A percentile compares a stretch with the other conserved stretches of the same genome.
Evolutionary conservation across 2,113 vertebrate genomes (phyloP).

Genomic region (Sinocyclocheilus maitianheensis): DNA sequence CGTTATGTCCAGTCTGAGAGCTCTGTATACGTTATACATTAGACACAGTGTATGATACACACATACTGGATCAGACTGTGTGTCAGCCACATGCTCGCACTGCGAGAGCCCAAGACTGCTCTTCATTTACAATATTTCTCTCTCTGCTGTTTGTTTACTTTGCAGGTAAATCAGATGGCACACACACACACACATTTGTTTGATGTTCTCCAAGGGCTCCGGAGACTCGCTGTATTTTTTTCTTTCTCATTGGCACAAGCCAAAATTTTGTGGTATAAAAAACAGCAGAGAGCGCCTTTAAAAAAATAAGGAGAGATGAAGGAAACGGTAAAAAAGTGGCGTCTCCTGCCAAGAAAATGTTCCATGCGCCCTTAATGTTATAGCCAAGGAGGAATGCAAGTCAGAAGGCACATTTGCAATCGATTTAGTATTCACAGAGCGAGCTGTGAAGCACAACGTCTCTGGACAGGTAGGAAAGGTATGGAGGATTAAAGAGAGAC

Average conservation of each 20-base stretch:
- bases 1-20: slow-evolving; percentile 38
- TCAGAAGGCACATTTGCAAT: slow-evolving; percentile 59
- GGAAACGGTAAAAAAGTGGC: slow-evolving; percentile 27
- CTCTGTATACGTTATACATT: slow-evolving; percentile 23
- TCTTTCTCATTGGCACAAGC: slow-evolving; percentile 14
- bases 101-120: neutral
- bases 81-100: slow-evolving; percentile 6
- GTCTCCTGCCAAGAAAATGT: slow-evolving; percentile 59
- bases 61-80: slow-evolving; percentile 15
- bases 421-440: slow-evolving; percentile 54
- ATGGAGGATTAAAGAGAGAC: slow-evolving; percentile 26
- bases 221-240: neutral
- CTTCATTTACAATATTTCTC: slow-evolving; percentile 15
- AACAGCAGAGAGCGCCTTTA: slow-evolving; percentile 14
- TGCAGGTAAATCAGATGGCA: slow-evolving; percentile 22
- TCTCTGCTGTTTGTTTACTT: slow-evolving; percentile 22
- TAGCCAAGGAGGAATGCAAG: slow-evolving; percentile 54
- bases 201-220: slow-evolving; percentile 26
- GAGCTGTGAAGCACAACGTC: slow-evolving; percentile 52
- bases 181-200: slow-evolving; percentile 13
- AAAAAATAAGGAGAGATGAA: slow-evolving; percentile 39
- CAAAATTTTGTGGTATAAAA: slow-evolving; percentile 27
- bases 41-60: slow-evolving; percentile 34
- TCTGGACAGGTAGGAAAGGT: slow-evolving; percentile 56
- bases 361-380: slow-evolving; percentile 51